Base-by-base conservation (phyloP, 2,113 vertebrate genomes). In the Amphiprion percula region DNA sequence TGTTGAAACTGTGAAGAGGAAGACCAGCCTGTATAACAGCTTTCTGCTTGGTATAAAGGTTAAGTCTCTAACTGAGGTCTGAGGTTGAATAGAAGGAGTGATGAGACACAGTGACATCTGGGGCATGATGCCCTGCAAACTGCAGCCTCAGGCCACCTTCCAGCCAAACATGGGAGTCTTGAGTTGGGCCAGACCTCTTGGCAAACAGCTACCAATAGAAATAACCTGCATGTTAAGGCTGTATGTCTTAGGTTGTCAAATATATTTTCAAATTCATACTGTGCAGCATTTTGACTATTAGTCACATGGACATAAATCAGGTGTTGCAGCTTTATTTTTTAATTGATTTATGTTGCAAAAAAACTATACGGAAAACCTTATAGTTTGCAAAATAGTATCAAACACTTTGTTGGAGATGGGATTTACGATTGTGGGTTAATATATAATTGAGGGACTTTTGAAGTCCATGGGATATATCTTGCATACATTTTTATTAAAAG, bases 111-210 rank as follows among this genome's bases (percentile, higher is more conserved):
- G 56, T 74, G 68, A 77, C 74, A 72, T 68, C 60, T 71, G 72
- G 87, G 87, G 72, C 80, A 86, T 2, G 63, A 55, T 80, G 82
- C 77, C 70, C 87, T 54, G 75, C 54, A 53, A 47, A 41, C 28
- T 71, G 60, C 70, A 56, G 46, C 62, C 12, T 75, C 44, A 11
- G 74, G 55, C 37, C 30, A 11, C 30, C 63, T 10, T 50, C 12
- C 33, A 33, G 24, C 52, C 12, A 19, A 56, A 24, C n/a, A 72
- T 30, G 79, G 81, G 86, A 85, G 84, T 62, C 26, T 78, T 85
- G 70, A 63, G 44, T 65, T 61, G 44, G 19, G 5, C 55, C 71
- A 82, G 74, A 64, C 30, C 50, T 2, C 70, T 63, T 64, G 67
- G 65, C 66, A 79, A 52, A 46, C 77, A 60, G 62, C 73, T 77